These are phyloP conservation scores for Eremobia ochroleuca DNA, from an alignment of 2,888 invertebrate species.

Conservation along the genomic window DNA sequence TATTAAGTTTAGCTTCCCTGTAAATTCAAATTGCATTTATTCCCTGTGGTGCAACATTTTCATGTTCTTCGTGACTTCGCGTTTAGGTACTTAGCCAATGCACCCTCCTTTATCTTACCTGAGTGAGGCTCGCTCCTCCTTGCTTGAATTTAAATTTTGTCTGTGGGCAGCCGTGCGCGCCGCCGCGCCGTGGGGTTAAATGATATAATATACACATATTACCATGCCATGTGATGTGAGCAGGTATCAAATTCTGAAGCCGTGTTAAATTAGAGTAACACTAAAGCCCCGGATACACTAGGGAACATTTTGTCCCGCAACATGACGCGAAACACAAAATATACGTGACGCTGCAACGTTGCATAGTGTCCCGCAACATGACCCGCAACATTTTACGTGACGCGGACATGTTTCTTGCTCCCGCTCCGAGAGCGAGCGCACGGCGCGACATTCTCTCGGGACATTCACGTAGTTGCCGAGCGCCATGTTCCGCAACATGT, in stretches of 20 bases:
- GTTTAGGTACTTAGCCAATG: neutral
- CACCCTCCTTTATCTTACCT: neutral
- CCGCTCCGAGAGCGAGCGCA: too few relatives aligned
- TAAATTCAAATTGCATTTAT: slow-evolving; percentile 8
- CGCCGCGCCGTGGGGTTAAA: neutral
- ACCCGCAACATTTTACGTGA: too few relatives aligned
- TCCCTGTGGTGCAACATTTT: slow-evolving; percentile 10
- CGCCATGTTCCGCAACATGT: too few relatives aligned
- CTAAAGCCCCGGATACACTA: too few relatives aligned
- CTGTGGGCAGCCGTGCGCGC: neutral
- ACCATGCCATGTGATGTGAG: neutral
- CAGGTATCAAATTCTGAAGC: slow-evolving; percentile 21
- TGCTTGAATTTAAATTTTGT: neutral
- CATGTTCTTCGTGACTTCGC: slow-evolving; percentile 6
- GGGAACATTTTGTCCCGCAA: too few relatives aligned
- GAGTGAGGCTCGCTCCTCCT: neutral
- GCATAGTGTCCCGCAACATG: too few relatives aligned
- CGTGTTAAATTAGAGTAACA: slow-evolving; percentile 35
- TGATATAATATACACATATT: neutral
- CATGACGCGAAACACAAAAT: too few relatives aligned
- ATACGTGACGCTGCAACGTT: too few relatives aligned
- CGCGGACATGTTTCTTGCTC: too few relatives aligned
- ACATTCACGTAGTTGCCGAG: too few relatives aligned
- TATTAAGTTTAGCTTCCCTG: neutral
- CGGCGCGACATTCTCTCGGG: too few relatives aligned